Evolutionary conservation across 2,888 invertebrate species (phyloP).

Genomic region (Choristoneura rosaceana): DNA sequence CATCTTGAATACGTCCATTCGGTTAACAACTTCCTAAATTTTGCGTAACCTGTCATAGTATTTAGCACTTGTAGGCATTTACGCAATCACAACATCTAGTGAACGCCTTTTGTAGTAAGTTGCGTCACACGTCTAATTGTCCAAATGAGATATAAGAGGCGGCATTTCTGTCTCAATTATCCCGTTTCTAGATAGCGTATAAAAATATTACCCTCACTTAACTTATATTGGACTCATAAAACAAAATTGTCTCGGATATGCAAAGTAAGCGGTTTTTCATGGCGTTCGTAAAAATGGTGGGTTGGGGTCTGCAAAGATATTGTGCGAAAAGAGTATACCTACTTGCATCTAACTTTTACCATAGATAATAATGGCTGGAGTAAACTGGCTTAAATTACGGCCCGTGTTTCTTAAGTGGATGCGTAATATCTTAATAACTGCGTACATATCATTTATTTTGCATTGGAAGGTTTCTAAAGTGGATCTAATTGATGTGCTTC

Average conservation of each 20-base stretch:
- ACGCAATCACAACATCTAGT: conserved; percentile 34
- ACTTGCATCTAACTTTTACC: conserved; percentile 9
- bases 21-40: conserved; percentile 46
- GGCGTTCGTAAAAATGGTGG: conserved; percentile 30
- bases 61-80: conserved; percentile 32
- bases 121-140: conserved; percentile 25
- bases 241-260: conserved; percentile 42
- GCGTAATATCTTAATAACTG: background rate
- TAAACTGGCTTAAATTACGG: conserved; percentile 1
- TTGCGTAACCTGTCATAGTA: conserved; percentile 46
- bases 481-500: conserved; percentile 1
- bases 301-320: conserved; percentile 27
- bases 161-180: conserved; percentile 27
- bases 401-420: background rate
- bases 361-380: background rate
- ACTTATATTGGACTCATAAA: conserved; percentile 36
- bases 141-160: conserved; percentile 22
- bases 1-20: conserved; percentile 27
- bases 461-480: background rate
- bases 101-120: conserved; percentile 33
- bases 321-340: conserved; percentile 17
- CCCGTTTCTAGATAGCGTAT: conserved; percentile 28
- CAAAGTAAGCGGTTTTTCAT: conserved; percentile 41
- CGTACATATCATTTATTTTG: background rate
- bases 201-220: conserved; percentile 37